These are phyloP conservation scores for Halictus quadricinctus DNA, from an alignment of 2,888 invertebrate species.

Conservation along the genomic window DNA sequence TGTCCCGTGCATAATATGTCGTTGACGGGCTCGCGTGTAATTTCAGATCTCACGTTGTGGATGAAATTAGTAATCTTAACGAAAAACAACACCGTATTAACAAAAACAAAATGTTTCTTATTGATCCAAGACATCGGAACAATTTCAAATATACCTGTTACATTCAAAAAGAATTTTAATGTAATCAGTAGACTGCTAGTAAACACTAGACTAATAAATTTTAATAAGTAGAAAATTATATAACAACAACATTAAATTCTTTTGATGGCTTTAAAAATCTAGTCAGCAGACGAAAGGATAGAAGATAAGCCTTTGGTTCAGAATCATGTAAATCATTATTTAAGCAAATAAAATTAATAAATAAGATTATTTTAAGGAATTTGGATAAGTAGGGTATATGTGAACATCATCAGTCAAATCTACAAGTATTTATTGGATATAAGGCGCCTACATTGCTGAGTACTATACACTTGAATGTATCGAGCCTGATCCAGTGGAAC, in stretches of 20 bases:
- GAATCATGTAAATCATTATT: background rate
- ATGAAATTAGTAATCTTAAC: background rate
- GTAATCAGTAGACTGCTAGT: background rate
- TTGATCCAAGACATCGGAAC: background rate
- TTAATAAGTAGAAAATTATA: too few relatives aligned
- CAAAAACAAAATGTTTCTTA: background rate
- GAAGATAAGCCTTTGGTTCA: background rate
- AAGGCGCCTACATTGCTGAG: constrained; percentile 66
- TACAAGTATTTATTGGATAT: constrained; percentile 67
- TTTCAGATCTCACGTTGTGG: background rate
- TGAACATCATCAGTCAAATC: constrained; percentile 39
- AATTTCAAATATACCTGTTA: background rate
- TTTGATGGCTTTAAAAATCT: too few relatives aligned
- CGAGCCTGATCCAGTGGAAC: constrained; percentile 33
- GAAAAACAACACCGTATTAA: background rate
- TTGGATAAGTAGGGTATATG: background rate
- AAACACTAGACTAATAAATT: too few relatives aligned
- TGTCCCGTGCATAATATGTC: background rate
- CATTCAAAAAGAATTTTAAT: background rate
- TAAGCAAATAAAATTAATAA: too few relatives aligned
- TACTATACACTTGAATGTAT: constrained; percentile 65
- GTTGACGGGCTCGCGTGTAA: background rate
- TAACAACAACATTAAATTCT: too few relatives aligned
- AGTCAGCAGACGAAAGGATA: background rate
- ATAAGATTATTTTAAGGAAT: background rate